Evolutionary conservation across 2,113 vertebrate genomes (phyloP).

Genomic region (Cettia cetti): DNA sequence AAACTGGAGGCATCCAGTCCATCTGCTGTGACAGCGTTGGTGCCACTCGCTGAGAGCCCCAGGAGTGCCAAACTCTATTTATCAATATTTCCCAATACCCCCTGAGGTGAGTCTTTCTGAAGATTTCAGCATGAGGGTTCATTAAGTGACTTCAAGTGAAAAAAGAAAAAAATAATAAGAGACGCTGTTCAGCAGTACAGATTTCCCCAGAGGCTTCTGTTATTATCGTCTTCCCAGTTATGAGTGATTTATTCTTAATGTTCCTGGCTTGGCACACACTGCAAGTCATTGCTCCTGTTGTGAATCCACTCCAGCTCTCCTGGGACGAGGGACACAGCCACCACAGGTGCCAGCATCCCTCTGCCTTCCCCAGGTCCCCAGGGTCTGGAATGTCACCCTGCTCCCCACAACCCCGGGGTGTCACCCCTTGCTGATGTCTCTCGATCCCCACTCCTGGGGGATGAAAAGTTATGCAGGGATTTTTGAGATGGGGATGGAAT

Average conservation of each 20-base stretch:
- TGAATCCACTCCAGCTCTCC: not conserved
- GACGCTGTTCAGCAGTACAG: not conserved
- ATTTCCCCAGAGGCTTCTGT: not conserved
- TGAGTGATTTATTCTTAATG: not conserved
- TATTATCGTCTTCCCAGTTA: not conserved
- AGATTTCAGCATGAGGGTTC: conserved; percentile 30
- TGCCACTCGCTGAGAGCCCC: not conserved
- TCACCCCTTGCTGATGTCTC: not conserved
- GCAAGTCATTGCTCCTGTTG: not conserved
- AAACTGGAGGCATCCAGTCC: not conserved
- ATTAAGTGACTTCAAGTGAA: conserved; percentile 9
- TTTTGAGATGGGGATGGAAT: not conserved
- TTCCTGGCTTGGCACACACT: not conserved
- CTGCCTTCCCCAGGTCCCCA: not conserved
- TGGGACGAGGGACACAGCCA: not conserved
- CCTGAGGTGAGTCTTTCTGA: conserved; percentile 12
- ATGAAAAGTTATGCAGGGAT: not conserved
- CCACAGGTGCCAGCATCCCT: not conserved
- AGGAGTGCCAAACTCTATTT: conserved; percentile 4
- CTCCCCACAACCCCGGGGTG: not conserved
- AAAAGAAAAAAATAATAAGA: not conserved
- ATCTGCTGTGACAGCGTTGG: not conserved
- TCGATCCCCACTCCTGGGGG: not conserved
- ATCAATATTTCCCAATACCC: conserved; percentile 44
- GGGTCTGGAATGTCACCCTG: not conserved